Evolutionary conservation across 1,140 invertebrate species (phyloP).

Genomic region (Calosoma granatense): DNA sequence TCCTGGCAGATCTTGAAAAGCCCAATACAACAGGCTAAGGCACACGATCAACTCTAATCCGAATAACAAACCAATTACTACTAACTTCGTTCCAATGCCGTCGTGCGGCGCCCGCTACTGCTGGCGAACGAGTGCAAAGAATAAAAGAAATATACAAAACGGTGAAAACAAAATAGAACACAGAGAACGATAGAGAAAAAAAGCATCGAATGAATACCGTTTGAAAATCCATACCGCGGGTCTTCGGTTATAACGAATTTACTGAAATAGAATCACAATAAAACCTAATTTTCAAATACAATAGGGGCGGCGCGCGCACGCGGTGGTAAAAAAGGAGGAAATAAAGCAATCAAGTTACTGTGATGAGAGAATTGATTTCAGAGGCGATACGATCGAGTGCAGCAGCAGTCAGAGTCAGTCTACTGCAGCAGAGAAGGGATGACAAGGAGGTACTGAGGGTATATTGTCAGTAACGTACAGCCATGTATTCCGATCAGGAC

Average conservation of each 20-base stretch:
- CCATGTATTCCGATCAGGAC: background rate
- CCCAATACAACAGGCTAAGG: too few relatives aligned
- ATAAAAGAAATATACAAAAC: background rate
- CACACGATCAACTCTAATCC: too few relatives aligned
- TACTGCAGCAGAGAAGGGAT: too few relatives aligned
- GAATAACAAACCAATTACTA: too few relatives aligned
- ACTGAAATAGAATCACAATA: constrained; percentile 7
- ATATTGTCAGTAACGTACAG: background rate
- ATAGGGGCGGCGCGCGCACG: background rate
- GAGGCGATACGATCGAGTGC: background rate
- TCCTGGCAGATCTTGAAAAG: too few relatives aligned
- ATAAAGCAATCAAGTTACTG: background rate
- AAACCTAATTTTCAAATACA: constrained; percentile 8
- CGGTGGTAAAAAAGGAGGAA: background rate
- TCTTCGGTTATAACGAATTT: constrained; percentile 1
- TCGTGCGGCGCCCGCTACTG: too few relatives aligned
- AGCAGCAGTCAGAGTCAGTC: background rate
- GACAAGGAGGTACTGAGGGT: too few relatives aligned
- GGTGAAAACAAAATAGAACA: too few relatives aligned
- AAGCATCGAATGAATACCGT: too few relatives aligned
- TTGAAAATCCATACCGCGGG: background rate
- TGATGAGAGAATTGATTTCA: background rate
- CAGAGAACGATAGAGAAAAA: too few relatives aligned
- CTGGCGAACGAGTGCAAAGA: too few relatives aligned
- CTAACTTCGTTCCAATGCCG: too few relatives aligned